phyloP scores from a whole-genome alignment of 1,140 invertebrate species.

The Campodea augens region DNA sequence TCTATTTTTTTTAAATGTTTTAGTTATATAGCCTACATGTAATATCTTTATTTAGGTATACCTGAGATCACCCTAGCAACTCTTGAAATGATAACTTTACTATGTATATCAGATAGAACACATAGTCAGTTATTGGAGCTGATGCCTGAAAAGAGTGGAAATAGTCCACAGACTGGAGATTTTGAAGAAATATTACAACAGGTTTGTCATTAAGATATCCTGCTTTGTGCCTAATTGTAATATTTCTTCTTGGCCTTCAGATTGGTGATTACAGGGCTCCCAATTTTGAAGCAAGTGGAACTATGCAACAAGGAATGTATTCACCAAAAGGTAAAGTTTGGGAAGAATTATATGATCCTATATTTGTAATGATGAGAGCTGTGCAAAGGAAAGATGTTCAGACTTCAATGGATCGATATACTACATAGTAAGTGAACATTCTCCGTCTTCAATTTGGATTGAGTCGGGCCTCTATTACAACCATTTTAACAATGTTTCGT shows the following conservation, averaged over 20 bases:
- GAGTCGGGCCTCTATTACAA: no score
- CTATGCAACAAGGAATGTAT: slow-evolving; percentile 86
- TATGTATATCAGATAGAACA: slow-evolving; percentile 85
- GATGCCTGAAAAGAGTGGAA: slow-evolving; percentile 86
- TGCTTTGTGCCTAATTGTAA: not conserved
- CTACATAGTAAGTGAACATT: slow-evolving; percentile 46
- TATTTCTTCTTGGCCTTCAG: slow-evolving; percentile 20
- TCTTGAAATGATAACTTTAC: slow-evolving; percentile 77
- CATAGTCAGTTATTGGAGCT: slow-evolving; percentile 86
- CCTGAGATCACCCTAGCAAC: slow-evolving; percentile 50
- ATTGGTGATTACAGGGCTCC: slow-evolving; percentile 58
- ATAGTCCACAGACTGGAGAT: slow-evolving; percentile 60
- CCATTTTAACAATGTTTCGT: no score
- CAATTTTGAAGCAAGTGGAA: slow-evolving; percentile 54
- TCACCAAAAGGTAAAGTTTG: slow-evolving; percentile 72
- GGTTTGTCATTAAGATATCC: slow-evolving; percentile 24
- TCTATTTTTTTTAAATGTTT: slow-evolving; percentile 3
- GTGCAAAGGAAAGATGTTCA: slow-evolving; percentile 87
- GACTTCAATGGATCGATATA: slow-evolving; percentile 67
- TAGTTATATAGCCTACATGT: slow-evolving; percentile 4
- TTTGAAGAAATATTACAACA: slow-evolving; percentile 68
- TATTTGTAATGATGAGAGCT: slow-evolving; percentile 74
- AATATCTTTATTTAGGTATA: slow-evolving; percentile 29
- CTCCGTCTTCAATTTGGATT: no score
- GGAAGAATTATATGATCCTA: slow-evolving; percentile 82